These are phyloP conservation scores for Lepidothrix coronata DNA, from an alignment of 2,113 vertebrate species.

Conservation along the genomic window DNA sequence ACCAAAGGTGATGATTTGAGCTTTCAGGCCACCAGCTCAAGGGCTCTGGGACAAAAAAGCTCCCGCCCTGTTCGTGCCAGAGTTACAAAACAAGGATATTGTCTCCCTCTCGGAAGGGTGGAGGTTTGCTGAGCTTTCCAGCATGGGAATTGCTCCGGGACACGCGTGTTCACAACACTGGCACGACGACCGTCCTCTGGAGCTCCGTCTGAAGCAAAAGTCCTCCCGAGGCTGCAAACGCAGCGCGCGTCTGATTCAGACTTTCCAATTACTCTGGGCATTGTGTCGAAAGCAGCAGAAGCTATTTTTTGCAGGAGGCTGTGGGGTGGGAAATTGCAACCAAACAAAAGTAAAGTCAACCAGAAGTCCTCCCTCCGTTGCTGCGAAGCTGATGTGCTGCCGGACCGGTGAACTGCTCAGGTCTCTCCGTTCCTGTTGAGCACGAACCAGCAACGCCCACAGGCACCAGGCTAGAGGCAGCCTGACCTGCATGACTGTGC, in stretches of 20 bases:
- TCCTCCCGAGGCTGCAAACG: background rate
- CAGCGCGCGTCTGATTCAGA: conserved; percentile 11
- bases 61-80: background rate
- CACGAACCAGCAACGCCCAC: background rate
- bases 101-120: background rate
- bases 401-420: background rate
- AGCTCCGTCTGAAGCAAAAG: background rate
- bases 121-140: conserved; percentile 5
- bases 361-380: background rate
- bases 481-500: background rate
- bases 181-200: background rate
- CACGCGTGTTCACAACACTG: background rate
- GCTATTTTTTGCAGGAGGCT: background rate
- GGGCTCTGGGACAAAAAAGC: background rate
- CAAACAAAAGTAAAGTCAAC: conserved; percentile 10
- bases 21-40: background rate
- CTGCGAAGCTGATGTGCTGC: background rate
- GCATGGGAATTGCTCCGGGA: background rate
- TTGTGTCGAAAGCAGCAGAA: background rate
- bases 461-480: background rate
- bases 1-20: background rate
- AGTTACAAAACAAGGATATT: background rate
- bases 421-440: background rate
- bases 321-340: background rate
- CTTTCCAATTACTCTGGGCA: background rate